Evolutionary conservation across 2,797 vertebrate species (phyloP), one percentile per base, ranked within the genome.

Genomic region (Hypotaenidia okinawae): DNA sequence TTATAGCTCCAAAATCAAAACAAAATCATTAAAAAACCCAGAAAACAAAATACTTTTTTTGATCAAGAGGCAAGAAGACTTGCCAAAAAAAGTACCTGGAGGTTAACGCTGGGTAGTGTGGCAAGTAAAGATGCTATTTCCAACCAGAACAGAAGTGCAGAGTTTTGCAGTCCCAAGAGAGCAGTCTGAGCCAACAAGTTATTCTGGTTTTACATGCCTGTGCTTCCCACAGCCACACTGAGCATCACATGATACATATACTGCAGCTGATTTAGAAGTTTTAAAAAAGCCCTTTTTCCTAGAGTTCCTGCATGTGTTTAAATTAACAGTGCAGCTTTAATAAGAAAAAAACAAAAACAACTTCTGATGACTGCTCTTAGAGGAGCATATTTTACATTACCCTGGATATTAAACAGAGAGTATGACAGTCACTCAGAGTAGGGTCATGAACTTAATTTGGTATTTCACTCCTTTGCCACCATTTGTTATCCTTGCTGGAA

Each of bases 401-500:
- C 0, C 13, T 69, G 47, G 23, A 62, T 58, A 77, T 72, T 62
- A 63, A 86, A 77, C 15, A 6, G 4, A 87, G 33, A 93, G 84
- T 74, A 72, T 28, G 27, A 68, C 45, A 92, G 64, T 55, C 68
- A 68, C 17, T 63, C 27, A 58, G 37, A 84, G 47, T 4, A 68
- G 51, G 64, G 82, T 83, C 73, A 89, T 30, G 88, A 96, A 94
- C 84, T 74, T 79, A n/a, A 81, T 69, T 35, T 85, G 81, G 87
- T 86, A 95, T 95, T 95, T 93, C 74, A 83, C 39, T 79, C 61
- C 58, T 87, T 88, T 84, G 78, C 76, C 47, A 75, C 80, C 87
- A 95, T 96, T 95, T 97, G 95, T 59, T 96, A 86, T 94, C 85
- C 61, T 85, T 83, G 73, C 68, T 77, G 91, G 95, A 97, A 94